A percentile compares a stretch with the other conserved stretches of the same genome.
These are phyloP conservation scores for Microplitis demolitor DNA, from an alignment of 1,140 invertebrate species.

Conservation along the genomic window DNA sequence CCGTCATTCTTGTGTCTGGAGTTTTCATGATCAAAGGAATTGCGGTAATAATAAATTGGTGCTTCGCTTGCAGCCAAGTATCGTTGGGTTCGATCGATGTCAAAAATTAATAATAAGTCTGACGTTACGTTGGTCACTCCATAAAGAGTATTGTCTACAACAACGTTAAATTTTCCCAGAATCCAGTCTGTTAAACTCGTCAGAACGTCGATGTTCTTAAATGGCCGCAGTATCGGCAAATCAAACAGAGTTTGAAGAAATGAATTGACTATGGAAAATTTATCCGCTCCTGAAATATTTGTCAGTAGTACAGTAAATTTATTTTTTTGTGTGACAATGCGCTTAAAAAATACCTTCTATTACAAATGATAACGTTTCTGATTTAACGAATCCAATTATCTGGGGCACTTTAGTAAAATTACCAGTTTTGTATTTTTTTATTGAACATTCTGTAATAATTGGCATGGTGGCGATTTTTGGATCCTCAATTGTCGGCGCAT, in stretches of 20 bases:
- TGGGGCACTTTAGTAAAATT: conserved; percentile 62
- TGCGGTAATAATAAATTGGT: not conserved
- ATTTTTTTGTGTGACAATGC: too few species aligned
- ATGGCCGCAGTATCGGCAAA: too few species aligned
- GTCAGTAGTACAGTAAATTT: too few species aligned
- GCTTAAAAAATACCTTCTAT: conserved; percentile 45
- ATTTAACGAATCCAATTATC: conserved; percentile 64
- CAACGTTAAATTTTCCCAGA: not conserved
- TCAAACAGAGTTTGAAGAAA: too few species aligned
- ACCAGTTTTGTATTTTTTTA: conserved; percentile 58
- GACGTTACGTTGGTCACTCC: not conserved
- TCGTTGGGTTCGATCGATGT: conserved; percentile 65
- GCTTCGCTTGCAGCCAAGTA: conserved; percentile 45
- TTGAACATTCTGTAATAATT: conserved; percentile 64
- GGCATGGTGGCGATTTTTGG: conserved; percentile 43
- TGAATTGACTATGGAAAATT: too few species aligned
- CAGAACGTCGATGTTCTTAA: too few species aligned
- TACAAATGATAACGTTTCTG: conserved; percentile 64
- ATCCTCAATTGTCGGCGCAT: conserved; percentile 56
- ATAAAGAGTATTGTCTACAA: too few species aligned
- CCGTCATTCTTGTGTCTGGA: not conserved
- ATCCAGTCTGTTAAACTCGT: not conserved
- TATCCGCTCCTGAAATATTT: too few species aligned
- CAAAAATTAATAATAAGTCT: conserved; percentile 30
- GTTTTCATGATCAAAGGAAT: not conserved